Evolutionary conservation across 2,113 vertebrate species (phyloP).

Genomic region (Alectura lathami): DNA sequence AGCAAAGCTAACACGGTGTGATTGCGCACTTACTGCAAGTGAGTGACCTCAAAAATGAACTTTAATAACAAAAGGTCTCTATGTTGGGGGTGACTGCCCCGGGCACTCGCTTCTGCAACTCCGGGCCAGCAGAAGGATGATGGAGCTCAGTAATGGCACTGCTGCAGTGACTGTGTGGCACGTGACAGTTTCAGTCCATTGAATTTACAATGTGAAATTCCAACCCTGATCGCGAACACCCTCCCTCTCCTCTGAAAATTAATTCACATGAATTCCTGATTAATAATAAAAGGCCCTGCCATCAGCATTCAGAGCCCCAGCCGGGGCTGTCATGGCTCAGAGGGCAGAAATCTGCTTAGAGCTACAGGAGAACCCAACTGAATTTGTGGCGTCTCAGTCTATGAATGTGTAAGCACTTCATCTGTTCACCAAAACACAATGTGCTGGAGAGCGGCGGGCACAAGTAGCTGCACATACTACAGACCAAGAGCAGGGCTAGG

Average conservation of each 20-base stretch:
- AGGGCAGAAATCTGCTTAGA: slow-evolving; percentile 84
- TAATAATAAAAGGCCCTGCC: slow-evolving; percentile 78
- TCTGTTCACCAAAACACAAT: slow-evolving; percentile 73
- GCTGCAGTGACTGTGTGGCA: not conserved
- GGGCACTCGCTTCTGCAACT: not conserved
- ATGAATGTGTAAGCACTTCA: slow-evolving; percentile 86
- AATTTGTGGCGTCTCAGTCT: slow-evolving; percentile 84
- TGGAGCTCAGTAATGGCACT: not conserved
- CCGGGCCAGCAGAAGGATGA: not conserved
- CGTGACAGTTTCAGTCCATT: slow-evolving; percentile 67
- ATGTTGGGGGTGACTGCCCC: not conserved
- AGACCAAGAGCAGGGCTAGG: slow-evolving; percentile 1
- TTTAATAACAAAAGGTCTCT: not conserved
- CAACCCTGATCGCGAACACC: slow-evolving; percentile 64
- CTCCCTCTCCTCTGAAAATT: slow-evolving; percentile 74
- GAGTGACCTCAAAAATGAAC: not conserved
- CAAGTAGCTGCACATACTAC: not conserved
- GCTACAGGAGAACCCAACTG: slow-evolving; percentile 80
- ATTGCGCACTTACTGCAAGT: not conserved
- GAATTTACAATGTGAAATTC: slow-evolving; percentile 74
- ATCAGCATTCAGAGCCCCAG: slow-evolving; percentile 82
- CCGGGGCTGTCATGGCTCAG: slow-evolving; percentile 81
- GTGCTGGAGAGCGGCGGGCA: slow-evolving; percentile 27
- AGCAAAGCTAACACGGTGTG: not conserved
- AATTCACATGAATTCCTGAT: slow-evolving; percentile 80